phyloP scores from a whole-genome alignment of 1,140 invertebrate species.

The Drosophila pseudoobscura region DNA sequence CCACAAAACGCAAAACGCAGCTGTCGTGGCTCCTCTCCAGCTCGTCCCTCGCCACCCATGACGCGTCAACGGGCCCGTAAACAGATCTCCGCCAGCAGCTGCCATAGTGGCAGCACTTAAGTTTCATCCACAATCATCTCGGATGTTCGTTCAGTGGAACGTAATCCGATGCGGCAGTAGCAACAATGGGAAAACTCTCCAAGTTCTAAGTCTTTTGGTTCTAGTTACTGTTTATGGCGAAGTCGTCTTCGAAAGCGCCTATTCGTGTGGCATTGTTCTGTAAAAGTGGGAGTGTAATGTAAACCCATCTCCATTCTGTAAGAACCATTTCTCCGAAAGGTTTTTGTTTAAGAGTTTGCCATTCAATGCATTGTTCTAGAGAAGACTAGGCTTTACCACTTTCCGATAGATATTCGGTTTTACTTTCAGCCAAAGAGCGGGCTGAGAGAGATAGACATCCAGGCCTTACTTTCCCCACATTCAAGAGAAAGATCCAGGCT shows the following conservation, averaged over 20 bases:
- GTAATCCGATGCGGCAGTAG: constrained; percentile 39
- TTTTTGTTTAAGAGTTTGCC: constrained; percentile 3
- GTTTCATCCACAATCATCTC: constrained; percentile 6
- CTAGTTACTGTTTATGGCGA: constrained; percentile 59
- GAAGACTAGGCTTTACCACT: neutral
- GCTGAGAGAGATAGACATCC: neutral
- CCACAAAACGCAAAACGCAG: constrained; percentile 11
- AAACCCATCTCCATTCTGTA: constrained; percentile 16
- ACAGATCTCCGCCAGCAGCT: constrained; percentile 69
- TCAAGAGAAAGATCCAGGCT: too few species aligned
- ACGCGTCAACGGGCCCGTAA: constrained; percentile 67
- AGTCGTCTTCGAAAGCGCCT: constrained; percentile 1
- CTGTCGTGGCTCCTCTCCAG: constrained; percentile 30
- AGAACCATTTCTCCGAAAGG: constrained; percentile 12
- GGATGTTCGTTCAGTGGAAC: constrained; percentile 20
- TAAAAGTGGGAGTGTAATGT: constrained; percentile 20
- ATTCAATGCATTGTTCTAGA: neutral
- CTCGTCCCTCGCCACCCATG: constrained; percentile 64
- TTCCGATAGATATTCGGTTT: too few species aligned
- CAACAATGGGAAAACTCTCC: constrained; percentile 31
- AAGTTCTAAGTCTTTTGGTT: constrained; percentile 60
- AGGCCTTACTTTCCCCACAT: too few species aligned
- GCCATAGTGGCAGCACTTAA: constrained; percentile 24
- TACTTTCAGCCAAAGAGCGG: neutral
- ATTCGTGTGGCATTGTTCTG: constrained; percentile 14